phyloP scores from a whole-genome alignment of 2,113 vertebrate species.

The Toxotes chatareus region DNA sequence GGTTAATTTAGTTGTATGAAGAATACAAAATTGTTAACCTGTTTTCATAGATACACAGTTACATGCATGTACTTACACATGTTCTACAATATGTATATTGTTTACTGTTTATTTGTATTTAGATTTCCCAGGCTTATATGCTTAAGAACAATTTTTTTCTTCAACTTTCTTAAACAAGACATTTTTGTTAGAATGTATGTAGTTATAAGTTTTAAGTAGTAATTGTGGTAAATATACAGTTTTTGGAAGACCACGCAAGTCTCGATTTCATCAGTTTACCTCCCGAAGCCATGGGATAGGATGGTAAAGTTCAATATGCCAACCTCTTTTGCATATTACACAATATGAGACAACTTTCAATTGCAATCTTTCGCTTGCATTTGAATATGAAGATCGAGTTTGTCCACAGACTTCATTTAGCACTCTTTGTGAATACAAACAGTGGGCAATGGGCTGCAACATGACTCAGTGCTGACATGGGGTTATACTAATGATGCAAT shows the following conservation, averaged over 20 bases:
- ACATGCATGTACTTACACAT: neutral
- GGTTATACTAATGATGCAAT: conserved; percentile 76
- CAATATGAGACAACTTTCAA: neutral
- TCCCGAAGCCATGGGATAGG: neutral
- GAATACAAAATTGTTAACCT: neutral
- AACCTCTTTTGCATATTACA: conserved; percentile 18
- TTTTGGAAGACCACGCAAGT: neutral
- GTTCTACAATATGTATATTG: neutral
- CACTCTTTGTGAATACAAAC: conserved; percentile 48
- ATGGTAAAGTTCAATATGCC: neutral
- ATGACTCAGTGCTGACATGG: conserved; percentile 64
- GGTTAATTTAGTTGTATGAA: neutral
- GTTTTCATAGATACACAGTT: neutral
- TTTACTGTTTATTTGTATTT: neutral
- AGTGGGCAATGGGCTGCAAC: conserved; percentile 40
- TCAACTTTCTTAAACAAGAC: neutral
- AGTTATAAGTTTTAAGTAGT: neutral
- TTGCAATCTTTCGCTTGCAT: conserved; percentile 2
- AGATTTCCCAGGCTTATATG: neutral
- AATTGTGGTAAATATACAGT: neutral
- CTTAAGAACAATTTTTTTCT: neutral
- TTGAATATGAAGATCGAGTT: conserved; percentile 19
- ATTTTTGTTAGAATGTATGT: neutral
- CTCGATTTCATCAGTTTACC: neutral
- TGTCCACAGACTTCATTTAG: conserved; percentile 22